Evolutionary conservation across 2,888 invertebrate species (phyloP), one percentile per base, ranked within the genome.

Genomic region (Leptogaster cylindrica): DNA sequence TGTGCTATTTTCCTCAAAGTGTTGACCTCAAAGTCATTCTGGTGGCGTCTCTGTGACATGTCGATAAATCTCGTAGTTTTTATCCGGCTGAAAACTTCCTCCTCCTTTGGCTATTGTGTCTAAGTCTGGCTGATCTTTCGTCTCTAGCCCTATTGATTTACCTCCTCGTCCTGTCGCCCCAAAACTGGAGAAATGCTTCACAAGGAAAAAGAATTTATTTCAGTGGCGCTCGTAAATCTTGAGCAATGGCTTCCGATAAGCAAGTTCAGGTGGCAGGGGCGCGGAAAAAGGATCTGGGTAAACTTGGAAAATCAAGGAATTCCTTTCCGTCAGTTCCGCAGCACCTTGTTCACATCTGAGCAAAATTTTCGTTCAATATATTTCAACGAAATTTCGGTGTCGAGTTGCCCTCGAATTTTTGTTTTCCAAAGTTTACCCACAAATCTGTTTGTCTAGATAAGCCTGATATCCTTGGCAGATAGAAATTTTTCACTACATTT

Each of bases 21-120:
- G 28, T 64, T 64, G 63, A 64, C 63, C 63, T 64, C 63, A 44
- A 64, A 64, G 63, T 48, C 46, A 64, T 64, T 64, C 48, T n/a
- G 48, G 23, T 64, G 63, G 63, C 63, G 63, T 64, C 63, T 48
- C 33, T 18, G 33, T 64, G 63, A 31, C 33, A 64, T 64, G 48
- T 64, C 63, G 33, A 64, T 64, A 64, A 64, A 64, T 64, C 48
- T 64, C 18, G n/a, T 6, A 23, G 63, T 33, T 64, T 64, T 64
- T 64, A 64, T 64, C 44, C 48, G 8, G 8, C 33, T 28, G 23
- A 64, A 64, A 46, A 46, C 31, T 23, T 12, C 48, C 46, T 31
- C 7, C 41, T 36, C 23, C 41, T 14, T 25, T 2, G 27, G 20
- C 27, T 28, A 61, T 61, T 61, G 61, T 44, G 20, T 44, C 41